These are phyloP conservation scores for Dipodomys stephensi DNA, from an alignment of 2,113 vertebrate species.

Conservation along the genomic window DNA sequence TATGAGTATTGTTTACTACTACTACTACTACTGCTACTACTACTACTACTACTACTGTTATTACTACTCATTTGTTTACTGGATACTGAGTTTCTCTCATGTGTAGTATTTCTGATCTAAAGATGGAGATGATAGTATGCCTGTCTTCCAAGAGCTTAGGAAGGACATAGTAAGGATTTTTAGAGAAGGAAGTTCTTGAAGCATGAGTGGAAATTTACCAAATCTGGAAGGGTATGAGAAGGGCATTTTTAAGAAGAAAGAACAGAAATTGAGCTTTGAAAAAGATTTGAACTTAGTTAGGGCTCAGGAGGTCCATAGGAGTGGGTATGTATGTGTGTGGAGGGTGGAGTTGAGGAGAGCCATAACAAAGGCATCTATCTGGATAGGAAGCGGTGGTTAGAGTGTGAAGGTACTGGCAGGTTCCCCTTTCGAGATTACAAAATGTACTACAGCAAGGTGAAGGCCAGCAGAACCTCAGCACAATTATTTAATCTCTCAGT, in stretches of 20 bases:
- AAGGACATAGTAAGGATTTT: neutral
- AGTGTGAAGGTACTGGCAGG: neutral
- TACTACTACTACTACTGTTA: neutral
- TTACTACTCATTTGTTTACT: neutral
- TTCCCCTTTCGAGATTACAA: neutral
- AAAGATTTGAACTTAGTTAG: neutral
- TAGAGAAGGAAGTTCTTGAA: neutral
- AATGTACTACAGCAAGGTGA: fast-evolving
- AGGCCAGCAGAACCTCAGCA: fast-evolving
- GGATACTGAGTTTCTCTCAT: fast-evolving
- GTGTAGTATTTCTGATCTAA: neutral
- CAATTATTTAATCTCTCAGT: neutral
- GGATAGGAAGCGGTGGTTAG: neutral
- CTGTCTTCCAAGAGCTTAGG: neutral
- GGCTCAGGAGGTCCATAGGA: too few relatives aligned
- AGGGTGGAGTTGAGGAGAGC: neutral
- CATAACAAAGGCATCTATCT: neutral
- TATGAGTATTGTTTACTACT: neutral
- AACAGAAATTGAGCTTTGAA: neutral
- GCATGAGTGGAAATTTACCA: neutral
- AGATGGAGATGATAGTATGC: neutral
- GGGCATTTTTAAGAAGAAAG: neutral
- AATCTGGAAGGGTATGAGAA: neutral
- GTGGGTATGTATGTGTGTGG: fast-evolving
- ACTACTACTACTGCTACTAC: neutral